phyloP scores from a whole-genome alignment of 2,888 invertebrate genomes.

The Eristalis arbustorum region DNA sequence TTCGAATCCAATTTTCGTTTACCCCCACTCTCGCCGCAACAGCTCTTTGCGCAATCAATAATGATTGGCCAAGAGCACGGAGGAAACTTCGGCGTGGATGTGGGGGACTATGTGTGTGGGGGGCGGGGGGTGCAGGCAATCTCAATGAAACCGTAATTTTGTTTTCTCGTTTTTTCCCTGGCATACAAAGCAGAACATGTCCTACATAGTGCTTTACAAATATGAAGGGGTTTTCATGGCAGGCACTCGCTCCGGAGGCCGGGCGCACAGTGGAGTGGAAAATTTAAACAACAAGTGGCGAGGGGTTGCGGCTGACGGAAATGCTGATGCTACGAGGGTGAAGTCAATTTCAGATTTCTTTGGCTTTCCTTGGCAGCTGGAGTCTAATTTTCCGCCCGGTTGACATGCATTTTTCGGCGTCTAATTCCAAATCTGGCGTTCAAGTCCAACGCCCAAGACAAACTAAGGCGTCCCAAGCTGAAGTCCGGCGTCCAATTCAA shows the following conservation, averaged over 20 bases:
- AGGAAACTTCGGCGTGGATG: not conserved
- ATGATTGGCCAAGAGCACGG: constrained; percentile 41
- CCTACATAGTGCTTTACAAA: not conserved
- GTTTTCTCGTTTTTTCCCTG: not conserved
- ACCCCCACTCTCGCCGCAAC: not conserved
- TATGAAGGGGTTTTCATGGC: not conserved
- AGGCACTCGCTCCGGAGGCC: not conserved
- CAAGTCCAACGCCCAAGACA: not conserved
- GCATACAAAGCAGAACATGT: not conserved
- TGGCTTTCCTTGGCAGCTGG: no score
- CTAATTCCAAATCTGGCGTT: not conserved
- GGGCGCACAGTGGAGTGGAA: not conserved
- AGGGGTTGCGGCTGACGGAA: not conserved
- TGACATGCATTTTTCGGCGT: not conserved
- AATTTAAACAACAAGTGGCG: not conserved
- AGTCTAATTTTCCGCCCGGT: no score
- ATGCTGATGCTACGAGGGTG: not conserved
- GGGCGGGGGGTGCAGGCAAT: not conserved
- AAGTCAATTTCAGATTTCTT: no score
- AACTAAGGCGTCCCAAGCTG: not conserved
- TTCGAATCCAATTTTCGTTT: constrained; percentile 47
- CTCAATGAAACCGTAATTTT: constrained; percentile 7
- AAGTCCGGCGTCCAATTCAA: not conserved
- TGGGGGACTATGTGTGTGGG: not conserved
- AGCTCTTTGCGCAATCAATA: constrained; percentile 42